Evolutionary conservation across 1,140 invertebrate genomes (phyloP).

Genomic region (Sitophilus oryzae): DNA sequence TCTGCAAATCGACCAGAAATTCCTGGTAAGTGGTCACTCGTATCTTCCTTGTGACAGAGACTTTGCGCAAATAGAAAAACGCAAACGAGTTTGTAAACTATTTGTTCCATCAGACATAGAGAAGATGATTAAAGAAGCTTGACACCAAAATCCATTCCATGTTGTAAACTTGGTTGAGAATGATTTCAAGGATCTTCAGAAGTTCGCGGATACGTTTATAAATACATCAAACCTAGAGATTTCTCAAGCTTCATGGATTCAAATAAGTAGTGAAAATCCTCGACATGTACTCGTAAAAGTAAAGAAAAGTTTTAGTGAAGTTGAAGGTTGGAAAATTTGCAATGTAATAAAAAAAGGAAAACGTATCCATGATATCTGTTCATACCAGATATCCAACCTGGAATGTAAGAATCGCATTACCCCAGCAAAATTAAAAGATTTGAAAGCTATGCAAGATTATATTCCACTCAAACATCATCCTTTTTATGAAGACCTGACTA

Average conservation of each 20-base stretch:
- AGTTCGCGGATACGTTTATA: slow-evolving; percentile 5
- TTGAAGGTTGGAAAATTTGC: neutral
- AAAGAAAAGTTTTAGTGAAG: slow-evolving; percentile 2
- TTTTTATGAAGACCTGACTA: slow-evolving; percentile 6
- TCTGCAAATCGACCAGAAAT: neutral
- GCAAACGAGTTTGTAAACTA: slow-evolving; percentile 2
- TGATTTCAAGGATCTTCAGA: slow-evolving; percentile 4
- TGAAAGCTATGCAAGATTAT: too few relatives aligned
- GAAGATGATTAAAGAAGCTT: neutral
- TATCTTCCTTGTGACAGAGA: slow-evolving; percentile 2
- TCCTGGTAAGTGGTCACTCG: slow-evolving; percentile 1
- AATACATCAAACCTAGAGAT: slow-evolving; percentile 6
- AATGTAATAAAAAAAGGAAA: slow-evolving; percentile 1
- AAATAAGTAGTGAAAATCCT: slow-evolving; percentile 6
- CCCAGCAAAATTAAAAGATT: too few relatives aligned
- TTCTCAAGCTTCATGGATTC: slow-evolving; percentile 6
- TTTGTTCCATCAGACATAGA: slow-evolving; percentile 4
- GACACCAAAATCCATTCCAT: slow-evolving; percentile 1
- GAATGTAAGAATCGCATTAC: too few relatives aligned
- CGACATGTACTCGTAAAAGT: neutral
- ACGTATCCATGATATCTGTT: slow-evolving; percentile 4
- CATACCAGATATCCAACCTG: too few relatives aligned
- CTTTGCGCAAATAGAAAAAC: neutral
- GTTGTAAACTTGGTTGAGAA: slow-evolving; percentile 5
- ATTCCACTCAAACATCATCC: too few relatives aligned